phyloP scores from a whole-genome alignment of 53 echinoderm and acorn worm species.

The Luidia sarsii region DNA sequence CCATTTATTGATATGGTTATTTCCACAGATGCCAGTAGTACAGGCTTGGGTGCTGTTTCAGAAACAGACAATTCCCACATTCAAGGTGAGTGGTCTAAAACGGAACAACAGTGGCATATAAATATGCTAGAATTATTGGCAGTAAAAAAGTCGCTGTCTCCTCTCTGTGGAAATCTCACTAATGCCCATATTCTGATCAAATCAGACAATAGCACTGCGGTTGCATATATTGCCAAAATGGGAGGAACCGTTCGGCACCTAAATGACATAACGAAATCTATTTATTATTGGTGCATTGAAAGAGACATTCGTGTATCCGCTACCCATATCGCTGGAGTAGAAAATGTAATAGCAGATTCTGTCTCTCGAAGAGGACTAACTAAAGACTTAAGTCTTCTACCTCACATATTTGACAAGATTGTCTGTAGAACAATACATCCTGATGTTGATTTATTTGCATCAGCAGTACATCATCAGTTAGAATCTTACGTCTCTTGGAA shows the following conservation, averaged over 20 bases:
- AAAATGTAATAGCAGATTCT: too few relatives aligned
- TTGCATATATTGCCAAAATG: too few relatives aligned
- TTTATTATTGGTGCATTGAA: constrained; percentile 34
- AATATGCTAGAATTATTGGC: constrained; percentile 18
- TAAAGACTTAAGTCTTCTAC: constrained; percentile 26
- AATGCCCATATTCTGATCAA: too few relatives aligned
- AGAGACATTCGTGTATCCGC: too few relatives aligned
- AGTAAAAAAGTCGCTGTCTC: too few relatives aligned
- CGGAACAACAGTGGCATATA: constrained; percentile 8
- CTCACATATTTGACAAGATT: constrained; percentile 23
- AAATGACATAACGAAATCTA: constrained; percentile 2
- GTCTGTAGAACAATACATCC: constrained; percentile 21
- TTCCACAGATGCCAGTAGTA: constrained; percentile 37
- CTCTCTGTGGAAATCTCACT: too few relatives aligned
- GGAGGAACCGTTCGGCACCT: neutral
- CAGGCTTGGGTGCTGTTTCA: constrained; percentile 26
- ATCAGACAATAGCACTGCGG: too few relatives aligned
- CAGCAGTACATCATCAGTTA: constrained; percentile 30
- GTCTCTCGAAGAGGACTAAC: constrained; percentile 44
- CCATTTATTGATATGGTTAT: constrained; percentile 21
- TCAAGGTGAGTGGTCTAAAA: constrained; percentile 35
- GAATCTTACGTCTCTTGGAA: neutral
- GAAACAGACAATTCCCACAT: constrained; percentile 38
- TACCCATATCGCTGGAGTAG: too few relatives aligned
- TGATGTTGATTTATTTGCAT: constrained; percentile 52